phyloP scores from a whole-genome alignment of 37 sponge, comb jelly and placozoan species.

The Diacarnus erythraeanus region DNA sequence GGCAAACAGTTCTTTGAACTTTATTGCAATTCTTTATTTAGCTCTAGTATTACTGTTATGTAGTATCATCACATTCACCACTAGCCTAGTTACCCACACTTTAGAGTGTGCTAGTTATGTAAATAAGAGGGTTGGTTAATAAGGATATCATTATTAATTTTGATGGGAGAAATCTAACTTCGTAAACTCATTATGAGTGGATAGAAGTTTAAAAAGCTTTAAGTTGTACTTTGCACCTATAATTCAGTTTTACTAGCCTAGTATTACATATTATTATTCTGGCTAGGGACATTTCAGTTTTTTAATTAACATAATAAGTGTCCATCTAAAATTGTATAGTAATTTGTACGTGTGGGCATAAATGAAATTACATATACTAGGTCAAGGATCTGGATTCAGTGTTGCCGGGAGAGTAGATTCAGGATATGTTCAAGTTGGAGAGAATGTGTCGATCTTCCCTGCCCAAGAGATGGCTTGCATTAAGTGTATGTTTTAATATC shows the following conservation, averaged over 20 bases:
- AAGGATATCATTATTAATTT: neutral
- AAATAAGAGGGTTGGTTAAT: no score
- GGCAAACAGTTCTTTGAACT: neutral
- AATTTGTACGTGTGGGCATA: neutral
- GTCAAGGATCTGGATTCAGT: slow-evolving; percentile 68
- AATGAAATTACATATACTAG: slow-evolving; percentile 34
- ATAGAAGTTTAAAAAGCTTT: no score
- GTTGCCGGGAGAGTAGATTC: slow-evolving; percentile 72
- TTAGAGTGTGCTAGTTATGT: no score
- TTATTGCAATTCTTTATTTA: neutral
- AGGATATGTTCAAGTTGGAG: slow-evolving; percentile 74
- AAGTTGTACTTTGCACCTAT: no score
- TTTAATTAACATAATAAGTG: no score
- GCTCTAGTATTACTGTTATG: neutral
- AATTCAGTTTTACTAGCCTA: no score
- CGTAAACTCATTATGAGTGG: no score
- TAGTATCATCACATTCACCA: no score
- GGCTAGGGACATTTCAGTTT: no score
- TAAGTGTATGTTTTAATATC: slow-evolving; percentile 70
- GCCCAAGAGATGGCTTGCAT: slow-evolving; percentile 62
- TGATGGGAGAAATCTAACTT: no score
- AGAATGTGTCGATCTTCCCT: slow-evolving; percentile 58
- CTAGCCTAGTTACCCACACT: no score
- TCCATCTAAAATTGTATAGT: neutral
- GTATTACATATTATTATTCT: no score